Conservation (phyloP, 2,113 vertebrate genomes). For the Chrysochloris asiatica region DNA sequence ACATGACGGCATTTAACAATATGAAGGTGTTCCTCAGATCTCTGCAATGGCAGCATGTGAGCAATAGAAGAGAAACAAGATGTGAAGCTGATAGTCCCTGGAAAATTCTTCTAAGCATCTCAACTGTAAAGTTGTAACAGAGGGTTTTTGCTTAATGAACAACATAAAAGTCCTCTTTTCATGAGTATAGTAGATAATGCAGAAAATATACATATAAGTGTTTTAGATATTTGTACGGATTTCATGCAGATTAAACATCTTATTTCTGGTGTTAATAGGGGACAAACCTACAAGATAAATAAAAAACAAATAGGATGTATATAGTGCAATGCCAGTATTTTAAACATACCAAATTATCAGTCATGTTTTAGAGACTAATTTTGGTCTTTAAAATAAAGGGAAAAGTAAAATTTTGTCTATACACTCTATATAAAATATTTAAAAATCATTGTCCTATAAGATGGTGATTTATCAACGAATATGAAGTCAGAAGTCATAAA, state of each 20-base stretch:
- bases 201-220: neutral
- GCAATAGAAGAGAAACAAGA: neutral
- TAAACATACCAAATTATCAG: too few species aligned
- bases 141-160: neutral
- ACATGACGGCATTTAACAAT: neutral
- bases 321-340: too few species aligned
- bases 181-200: neutral
- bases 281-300: neutral
- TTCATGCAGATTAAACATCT: neutral
- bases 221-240: neutral
- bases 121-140: neutral
- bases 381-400: neutral
- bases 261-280: neutral
- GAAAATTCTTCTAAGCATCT: slow-evolving; percentile 18
- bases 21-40: neutral
- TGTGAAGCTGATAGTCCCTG: neutral
- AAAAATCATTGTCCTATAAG: neutral
- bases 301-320: neutral
- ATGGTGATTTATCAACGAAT: neutral
- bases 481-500: neutral
- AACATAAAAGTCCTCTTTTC: neutral
- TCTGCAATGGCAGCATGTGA: neutral
- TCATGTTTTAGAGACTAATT: neutral
- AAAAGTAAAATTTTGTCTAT: neutral
- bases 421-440: neutral